These are phyloP conservation scores for Cataglyphis livida DNA, from an alignment of 2,888 invertebrate genomes.

Conservation along the genomic window DNA sequence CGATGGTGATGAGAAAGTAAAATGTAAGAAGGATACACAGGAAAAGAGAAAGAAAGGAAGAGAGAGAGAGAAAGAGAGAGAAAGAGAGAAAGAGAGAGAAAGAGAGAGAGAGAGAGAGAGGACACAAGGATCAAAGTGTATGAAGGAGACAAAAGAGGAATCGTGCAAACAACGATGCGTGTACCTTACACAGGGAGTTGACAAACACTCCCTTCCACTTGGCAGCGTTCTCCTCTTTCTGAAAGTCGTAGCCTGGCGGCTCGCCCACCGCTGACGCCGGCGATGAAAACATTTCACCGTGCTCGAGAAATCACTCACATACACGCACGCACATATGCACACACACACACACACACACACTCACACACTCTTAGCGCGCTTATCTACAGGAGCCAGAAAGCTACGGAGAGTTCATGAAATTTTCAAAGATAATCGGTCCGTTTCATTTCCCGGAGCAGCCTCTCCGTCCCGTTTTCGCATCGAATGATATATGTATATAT, in stretches of 20 bases:
- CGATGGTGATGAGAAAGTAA: conserved; percentile 10
- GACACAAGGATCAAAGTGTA: not conserved
- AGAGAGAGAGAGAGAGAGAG: not conserved
- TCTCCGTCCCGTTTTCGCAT: not conserved
- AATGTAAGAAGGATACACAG: not conserved
- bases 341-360: not conserved
- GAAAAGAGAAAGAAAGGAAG: not conserved
- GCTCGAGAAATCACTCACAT: conserved; percentile 18
- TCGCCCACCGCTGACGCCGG: conserved; percentile 86
- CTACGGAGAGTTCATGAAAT: not conserved
- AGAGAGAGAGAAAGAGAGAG: not conserved
- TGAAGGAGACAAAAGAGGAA: not conserved
- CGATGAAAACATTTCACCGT: conserved; percentile 84
- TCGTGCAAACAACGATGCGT: conserved; percentile 59
- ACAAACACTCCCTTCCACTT: conserved; percentile 98
- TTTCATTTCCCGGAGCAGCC: not conserved
- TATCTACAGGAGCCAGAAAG: conserved; percentile 67
- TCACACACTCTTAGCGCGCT: not conserved
- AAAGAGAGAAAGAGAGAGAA: not conserved
- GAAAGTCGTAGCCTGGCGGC: conserved; percentile 91
- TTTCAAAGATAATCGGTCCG: not conserved
- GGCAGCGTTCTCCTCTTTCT: conserved; percentile 94
- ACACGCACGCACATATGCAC: not conserved
- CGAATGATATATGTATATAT: no score
- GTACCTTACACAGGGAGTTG: conserved; percentile 94